Evolutionary conservation across 2,113 vertebrate genomes (phyloP).

Genomic region (Corythornis madagascariensis): DNA sequence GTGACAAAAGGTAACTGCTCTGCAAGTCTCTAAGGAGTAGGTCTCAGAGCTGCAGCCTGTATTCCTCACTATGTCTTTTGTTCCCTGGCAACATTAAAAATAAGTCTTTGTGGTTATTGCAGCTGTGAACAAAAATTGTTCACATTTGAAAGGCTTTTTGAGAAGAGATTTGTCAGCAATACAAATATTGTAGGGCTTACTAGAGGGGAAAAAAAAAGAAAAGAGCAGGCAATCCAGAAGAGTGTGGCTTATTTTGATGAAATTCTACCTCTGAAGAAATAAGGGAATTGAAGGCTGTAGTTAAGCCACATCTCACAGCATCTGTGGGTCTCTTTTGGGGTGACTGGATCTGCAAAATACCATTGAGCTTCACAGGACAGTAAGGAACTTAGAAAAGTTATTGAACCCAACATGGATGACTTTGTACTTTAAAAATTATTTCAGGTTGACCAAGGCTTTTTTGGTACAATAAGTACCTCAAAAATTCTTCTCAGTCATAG

Average conservation of each 20-base stretch:
- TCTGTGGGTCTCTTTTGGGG: not conserved
- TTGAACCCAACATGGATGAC: not conserved
- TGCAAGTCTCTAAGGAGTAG: not conserved
- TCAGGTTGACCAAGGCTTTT: not conserved
- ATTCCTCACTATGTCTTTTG: not conserved
- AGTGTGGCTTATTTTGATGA: not conserved
- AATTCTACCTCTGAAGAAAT: not conserved
- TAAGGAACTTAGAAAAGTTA: not conserved
- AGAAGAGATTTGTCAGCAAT: not conserved
- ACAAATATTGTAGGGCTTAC: not conserved
- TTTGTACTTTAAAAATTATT: not conserved
- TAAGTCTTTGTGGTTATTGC: not conserved
- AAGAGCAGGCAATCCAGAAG: not conserved
- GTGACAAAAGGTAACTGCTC: not conserved
- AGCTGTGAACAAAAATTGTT: not conserved
- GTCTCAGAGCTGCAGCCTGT: not conserved
- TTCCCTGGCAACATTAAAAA: not conserved
- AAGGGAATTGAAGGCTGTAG: not conserved
- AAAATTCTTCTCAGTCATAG: not conserved
- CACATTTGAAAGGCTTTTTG: not conserved
- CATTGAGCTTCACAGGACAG: not conserved
- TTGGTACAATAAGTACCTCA: not conserved
- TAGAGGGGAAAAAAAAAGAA: not conserved
- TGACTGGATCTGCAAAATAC: not conserved
- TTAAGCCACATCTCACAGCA: not conserved